Base-by-base conservation (phyloP, 2,888 invertebrate species). In the Drosophila multiciliata region DNA sequence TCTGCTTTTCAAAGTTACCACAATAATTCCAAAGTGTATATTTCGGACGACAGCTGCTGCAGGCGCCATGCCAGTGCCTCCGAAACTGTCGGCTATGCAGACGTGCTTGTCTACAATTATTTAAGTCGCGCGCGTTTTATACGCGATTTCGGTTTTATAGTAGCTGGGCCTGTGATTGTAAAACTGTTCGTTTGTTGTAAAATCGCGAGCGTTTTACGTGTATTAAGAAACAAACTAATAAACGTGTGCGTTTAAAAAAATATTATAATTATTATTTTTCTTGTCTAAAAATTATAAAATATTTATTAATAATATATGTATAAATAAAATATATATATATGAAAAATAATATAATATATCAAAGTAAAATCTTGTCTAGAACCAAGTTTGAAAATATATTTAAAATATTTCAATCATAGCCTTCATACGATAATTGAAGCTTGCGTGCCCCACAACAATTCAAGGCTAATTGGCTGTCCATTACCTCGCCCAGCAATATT, bases 371-470 rank as follows among this genome's bases (percentile, higher is more conserved):
- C 4, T 17, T 6, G n/a, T 52, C 3, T 6, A n/a, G 29, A 11
- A 32, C 6, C n/a, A n/a, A 12, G 52, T 29, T 50, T n/a, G 52
- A 52, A 59, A 33, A 20, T 54, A 45, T 3, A 48, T 50, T 17
- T 17, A 9, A 40, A 40, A 60, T 45, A 11, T 60, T 52, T 36
- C 32, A 58, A 55, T 59, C 53, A 64, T 12, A 20, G 2, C 7
- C 15, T 23, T 8, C 6, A 8, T 23, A 29, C 32, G 76, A 58
- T 67, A 69, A 64, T 66, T 77, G 54, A 40, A 67, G 33, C 45
- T 85, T 49, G 87, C 83, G 85, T 83, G 83, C 45, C 40, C 29
- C 7, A 53, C 45, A 49, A 50, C 48, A 55, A 82, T 82, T 72
- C 8, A 68, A 58, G 50, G 58, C 38, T 3, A 11, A 58, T 58